Conservation (phyloP, 2,888 invertebrate species). For the Andrena hattorfiana region DNA sequence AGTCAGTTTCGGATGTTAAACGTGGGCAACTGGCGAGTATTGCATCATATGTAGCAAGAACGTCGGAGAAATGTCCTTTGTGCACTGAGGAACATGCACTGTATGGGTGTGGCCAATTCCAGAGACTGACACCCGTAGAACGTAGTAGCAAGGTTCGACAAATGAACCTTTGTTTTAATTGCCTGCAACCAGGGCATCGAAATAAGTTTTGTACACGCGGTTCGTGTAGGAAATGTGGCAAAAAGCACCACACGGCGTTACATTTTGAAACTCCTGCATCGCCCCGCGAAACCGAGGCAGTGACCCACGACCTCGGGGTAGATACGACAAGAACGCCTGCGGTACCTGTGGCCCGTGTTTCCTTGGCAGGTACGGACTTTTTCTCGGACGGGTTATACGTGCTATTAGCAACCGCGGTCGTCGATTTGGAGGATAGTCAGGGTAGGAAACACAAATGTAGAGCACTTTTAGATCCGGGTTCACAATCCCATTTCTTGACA, state of each 20-base stretch:
- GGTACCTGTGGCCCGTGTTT: not conserved
- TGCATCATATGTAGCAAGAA: not conserved
- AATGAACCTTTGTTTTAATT: not conserved
- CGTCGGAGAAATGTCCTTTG: not conserved
- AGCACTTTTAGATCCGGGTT: not conserved
- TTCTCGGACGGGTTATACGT: not conserved
- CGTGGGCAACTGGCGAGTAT: not conserved
- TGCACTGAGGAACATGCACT: not conserved
- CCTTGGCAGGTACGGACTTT: not conserved
- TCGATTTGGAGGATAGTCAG: not conserved
- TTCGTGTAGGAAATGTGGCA: not conserved
- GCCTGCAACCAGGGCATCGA: not conserved
- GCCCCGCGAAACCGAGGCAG: too few species aligned
- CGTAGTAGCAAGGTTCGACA: not conserved
- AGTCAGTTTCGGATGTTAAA: not conserved
- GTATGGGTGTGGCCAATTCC: not conserved
- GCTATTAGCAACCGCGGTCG: not conserved
- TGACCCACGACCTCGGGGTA: too few species aligned
- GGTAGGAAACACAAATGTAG: conserved; percentile 5
- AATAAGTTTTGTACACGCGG: not conserved
- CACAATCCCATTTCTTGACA: not conserved
- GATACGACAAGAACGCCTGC: not conserved
- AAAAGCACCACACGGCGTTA: not conserved
- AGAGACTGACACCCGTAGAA: not conserved
- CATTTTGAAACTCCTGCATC: not conserved